Percentiles rank a stretch among this genome's conserved stretches.
phyloP scores from a whole-genome alignment of 1,140 invertebrate species.

The Periplaneta americana region DNA sequence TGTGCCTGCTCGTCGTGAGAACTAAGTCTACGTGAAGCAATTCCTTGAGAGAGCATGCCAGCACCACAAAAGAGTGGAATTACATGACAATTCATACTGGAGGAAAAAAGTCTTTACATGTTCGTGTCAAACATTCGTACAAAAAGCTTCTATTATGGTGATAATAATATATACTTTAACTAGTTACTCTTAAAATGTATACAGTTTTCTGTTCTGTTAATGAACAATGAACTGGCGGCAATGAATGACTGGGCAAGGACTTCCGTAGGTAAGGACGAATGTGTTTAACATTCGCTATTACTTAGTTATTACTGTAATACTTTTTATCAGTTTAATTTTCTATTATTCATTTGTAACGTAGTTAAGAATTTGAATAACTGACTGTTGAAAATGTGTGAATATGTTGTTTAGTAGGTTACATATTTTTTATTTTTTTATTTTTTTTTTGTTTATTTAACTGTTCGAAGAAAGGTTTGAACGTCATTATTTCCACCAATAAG shows the following conservation, averaged over 20 bases:
- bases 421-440: too few species aligned
- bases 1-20: neutral
- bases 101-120: neutral
- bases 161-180: neutral
- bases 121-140: neutral
- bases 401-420: too few species aligned
- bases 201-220: neutral
- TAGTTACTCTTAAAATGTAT: neutral
- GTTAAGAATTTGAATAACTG: too few species aligned
- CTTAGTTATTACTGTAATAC: too few species aligned
- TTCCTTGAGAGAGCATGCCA: neutral
- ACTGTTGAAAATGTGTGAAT: too few species aligned
- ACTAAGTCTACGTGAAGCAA: neutral
- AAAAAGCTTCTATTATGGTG: neutral
- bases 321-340: too few species aligned
- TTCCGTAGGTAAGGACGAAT: too few species aligned
- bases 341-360: too few species aligned
- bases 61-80: neutral
- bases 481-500: too few species aligned
- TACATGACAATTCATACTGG: neutral
- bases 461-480: too few species aligned
- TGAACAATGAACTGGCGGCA: neutral
- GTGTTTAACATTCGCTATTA: too few species aligned
- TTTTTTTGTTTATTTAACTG: too few species aligned
- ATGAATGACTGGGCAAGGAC: neutral